These are phyloP conservation scores for Megaustenia siamemsis DNA, from an alignment of 2,888 invertebrate species.

Conservation along the genomic window DNA sequence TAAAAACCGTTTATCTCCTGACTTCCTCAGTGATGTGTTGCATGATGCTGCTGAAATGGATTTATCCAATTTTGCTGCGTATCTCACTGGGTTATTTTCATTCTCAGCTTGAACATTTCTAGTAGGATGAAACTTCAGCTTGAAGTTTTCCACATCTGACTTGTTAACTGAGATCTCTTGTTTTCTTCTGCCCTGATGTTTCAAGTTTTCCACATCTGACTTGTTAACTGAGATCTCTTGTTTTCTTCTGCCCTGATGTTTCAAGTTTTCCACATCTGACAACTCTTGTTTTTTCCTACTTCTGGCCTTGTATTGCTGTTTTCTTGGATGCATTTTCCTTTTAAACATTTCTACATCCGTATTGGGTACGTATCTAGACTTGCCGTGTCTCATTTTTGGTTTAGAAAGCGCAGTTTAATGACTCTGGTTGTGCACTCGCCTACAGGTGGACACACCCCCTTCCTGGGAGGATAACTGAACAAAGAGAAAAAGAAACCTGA, in stretches of 20 bases:
- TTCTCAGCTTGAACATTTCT: neutral
- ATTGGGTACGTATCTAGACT: no score
- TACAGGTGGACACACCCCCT: no score
- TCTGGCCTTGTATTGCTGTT: no score
- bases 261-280: constrained; percentile 41
- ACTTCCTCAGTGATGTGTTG: neutral
- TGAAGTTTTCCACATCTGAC: constrained; percentile 36
- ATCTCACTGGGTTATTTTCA: neutral
- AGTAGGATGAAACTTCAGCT: constrained; percentile 19
- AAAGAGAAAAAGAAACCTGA: no score
- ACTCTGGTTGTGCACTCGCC: no score
- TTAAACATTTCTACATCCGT: no score
- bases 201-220: constrained; percentile 41
- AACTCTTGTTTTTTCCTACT: neutral
- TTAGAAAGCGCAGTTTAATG: no score
- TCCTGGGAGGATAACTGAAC: no score
- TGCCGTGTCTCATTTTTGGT: no score
- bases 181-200: neutral
- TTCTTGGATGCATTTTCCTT: constrained; percentile 4
- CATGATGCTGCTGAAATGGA: neutral
- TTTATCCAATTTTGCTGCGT: neutral
- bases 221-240: neutral
- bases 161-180: neutral
- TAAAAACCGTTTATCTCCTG: constrained; percentile 2
- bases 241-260: neutral